Conservation (phyloP, 2,888 invertebrate genomes). For the Elmis aenea region DNA sequence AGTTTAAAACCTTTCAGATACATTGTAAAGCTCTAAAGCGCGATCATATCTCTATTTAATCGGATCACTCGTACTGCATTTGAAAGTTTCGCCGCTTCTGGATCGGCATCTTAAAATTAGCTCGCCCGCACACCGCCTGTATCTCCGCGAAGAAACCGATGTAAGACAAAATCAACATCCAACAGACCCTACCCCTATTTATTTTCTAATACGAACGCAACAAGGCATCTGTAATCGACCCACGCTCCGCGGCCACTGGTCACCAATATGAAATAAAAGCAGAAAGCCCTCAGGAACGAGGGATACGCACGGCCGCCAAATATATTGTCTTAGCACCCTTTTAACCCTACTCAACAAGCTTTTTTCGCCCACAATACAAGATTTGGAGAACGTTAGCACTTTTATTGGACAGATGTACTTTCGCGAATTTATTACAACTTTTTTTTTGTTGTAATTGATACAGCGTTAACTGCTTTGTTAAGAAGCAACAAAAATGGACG, state of each 20-base stretch:
- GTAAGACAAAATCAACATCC: no score
- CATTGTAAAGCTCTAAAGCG: no score
- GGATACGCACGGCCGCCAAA: slow-evolving; percentile 14
- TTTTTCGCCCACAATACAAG: slow-evolving; percentile 26
- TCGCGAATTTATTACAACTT: slow-evolving; percentile 25
- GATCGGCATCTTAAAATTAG: no score
- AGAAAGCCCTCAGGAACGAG: slow-evolving; percentile 13
- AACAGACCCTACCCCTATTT: no score
- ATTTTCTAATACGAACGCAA: not conserved
- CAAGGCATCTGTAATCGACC: no score
- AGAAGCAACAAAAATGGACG: not conserved
- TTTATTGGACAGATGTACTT: slow-evolving; percentile 31
- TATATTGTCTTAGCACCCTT: slow-evolving; percentile 25
- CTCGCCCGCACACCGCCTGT: no score
- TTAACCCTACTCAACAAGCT: slow-evolving; percentile 23
- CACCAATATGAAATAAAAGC: slow-evolving; percentile 16
- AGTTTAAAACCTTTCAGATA: no score
- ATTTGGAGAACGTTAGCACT: slow-evolving; percentile 32
- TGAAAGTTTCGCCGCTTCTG: no score
- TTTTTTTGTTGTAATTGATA: slow-evolving; percentile 9
- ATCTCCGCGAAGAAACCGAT: no score
- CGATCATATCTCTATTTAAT: no score
- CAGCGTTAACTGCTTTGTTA: not conserved
- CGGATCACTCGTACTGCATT: no score
- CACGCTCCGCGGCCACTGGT: slow-evolving; percentile 9